A percentile compares a stretch with the other conserved stretches of the same genome.
These are phyloP conservation scores for Apamea crenata DNA, from an alignment of 2,888 invertebrate species.

Conservation along the genomic window DNA sequence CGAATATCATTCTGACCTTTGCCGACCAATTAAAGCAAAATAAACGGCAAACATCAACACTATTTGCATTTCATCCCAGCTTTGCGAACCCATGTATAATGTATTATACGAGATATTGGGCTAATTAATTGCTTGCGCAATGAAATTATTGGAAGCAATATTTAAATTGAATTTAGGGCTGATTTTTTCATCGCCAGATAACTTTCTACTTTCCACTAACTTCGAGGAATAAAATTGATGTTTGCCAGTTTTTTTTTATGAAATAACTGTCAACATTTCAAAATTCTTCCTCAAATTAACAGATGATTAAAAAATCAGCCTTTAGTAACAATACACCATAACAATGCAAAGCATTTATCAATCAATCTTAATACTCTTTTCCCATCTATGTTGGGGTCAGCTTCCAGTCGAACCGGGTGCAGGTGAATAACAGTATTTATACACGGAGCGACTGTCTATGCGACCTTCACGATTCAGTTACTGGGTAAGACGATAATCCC, in stretches of 20 bases:
- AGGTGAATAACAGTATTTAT: neutral
- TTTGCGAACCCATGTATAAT: conserved; percentile 24
- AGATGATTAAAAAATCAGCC: too few species aligned
- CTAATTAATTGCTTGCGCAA: conserved; percentile 22
- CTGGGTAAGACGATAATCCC: neutral
- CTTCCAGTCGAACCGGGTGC: neutral
- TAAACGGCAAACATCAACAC: conserved; percentile 45
- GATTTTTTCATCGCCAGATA: too few species aligned
- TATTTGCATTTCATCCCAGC: conserved; percentile 55
- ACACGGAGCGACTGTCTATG: neutral
- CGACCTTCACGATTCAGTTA: neutral
- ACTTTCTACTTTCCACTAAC: too few species aligned
- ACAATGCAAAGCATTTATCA: too few species aligned
- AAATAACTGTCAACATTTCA: too few species aligned
- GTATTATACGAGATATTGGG: conserved; percentile 7
- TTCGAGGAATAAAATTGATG: too few species aligned
- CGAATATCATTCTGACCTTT: conserved; percentile 49
- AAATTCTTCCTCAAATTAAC: too few species aligned
- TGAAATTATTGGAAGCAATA: conserved; percentile 23
- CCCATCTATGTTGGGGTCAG: too few species aligned
- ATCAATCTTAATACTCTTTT: too few species aligned
- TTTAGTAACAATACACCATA: neutral
- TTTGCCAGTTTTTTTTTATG: too few species aligned
- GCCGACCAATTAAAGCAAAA: conserved; percentile 49
- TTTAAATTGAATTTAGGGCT: neutral